Conservation (phyloP, 92 coral and sea anemone species). For the Desmophyllum pertusum region DNA sequence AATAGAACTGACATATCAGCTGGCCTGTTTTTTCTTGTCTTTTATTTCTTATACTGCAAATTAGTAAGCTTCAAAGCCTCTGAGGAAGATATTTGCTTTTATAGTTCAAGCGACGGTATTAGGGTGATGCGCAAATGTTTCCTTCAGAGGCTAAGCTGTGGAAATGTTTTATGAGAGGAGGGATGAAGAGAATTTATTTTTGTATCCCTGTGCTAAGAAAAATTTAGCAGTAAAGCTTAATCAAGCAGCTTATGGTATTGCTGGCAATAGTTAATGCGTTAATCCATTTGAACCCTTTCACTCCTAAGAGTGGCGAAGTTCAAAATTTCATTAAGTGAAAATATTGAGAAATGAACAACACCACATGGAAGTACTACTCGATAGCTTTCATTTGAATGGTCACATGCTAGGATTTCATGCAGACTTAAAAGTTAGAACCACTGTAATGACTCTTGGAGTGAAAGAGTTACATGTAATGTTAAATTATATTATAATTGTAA, state of each 20-base stretch:
- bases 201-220: constrained; percentile 39
- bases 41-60: constrained; percentile 21
- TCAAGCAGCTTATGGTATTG: constrained; percentile 29
- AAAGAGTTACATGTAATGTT: too few species aligned
- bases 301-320: too few species aligned
- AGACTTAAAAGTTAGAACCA: too few species aligned
- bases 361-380: too few species aligned
- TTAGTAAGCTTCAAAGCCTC: not conserved
- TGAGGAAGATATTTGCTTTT: constrained; percentile 2
- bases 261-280: constrained; percentile 50
- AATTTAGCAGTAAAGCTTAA: constrained; percentile 12
- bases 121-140: not conserved
- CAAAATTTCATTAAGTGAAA: too few species aligned
- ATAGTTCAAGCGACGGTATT: not conserved
- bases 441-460: too few species aligned
- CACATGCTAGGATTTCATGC: too few species aligned
- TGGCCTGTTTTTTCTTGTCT: constrained; percentile 33
- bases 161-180: constrained; percentile 19
- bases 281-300: too few species aligned
- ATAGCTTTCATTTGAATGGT: too few species aligned
- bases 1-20: constrained; percentile 36
- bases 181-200: constrained; percentile 43
- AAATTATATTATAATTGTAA: constrained; percentile 37
- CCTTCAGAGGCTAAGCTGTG: constrained; percentile 17
- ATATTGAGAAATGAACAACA: too few species aligned